Conservation (phyloP, 2,797 vertebrate genomes). For the Iguana delicatissima region DNA sequence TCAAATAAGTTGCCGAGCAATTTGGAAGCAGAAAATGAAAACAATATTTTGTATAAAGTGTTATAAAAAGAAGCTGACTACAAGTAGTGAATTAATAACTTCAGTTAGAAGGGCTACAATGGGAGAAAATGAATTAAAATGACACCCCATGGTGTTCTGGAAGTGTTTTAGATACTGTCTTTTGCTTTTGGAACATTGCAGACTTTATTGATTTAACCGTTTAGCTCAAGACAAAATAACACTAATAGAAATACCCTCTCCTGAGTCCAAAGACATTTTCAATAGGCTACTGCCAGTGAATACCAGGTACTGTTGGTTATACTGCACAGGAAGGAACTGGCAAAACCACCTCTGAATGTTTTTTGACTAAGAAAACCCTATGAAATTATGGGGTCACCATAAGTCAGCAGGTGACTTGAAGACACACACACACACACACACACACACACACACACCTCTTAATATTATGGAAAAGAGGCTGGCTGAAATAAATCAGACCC, state of each 20-base stretch:
- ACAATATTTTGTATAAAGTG: too few relatives aligned
- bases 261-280: neutral
- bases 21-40: too few relatives aligned
- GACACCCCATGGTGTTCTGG: neutral
- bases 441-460: too few relatives aligned
- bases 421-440: too few relatives aligned
- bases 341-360: too few relatives aligned
- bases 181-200: slow-evolving; percentile 8
- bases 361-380: too few relatives aligned
- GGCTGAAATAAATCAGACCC: slow-evolving; percentile 30
- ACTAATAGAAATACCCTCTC: slow-evolving; percentile 32
- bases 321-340: too few relatives aligned
- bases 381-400: too few relatives aligned
- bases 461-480: rapidly evolving
- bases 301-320: too few relatives aligned
- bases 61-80: neutral
- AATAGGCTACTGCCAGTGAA: too few relatives aligned
- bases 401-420: too few relatives aligned
- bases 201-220: neutral
- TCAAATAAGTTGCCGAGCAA: too few relatives aligned
- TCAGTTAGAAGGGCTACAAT: slow-evolving; percentile 30
- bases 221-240: slow-evolving; percentile 21
- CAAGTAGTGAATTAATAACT: neutral
- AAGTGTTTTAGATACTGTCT: slow-evolving; percentile 16
- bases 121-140: slow-evolving; percentile 53